Evolutionary conservation across 2,888 invertebrate species (phyloP), one percentile per base, ranked within the genome.

Genomic region (Druceiella hillmani): DNA sequence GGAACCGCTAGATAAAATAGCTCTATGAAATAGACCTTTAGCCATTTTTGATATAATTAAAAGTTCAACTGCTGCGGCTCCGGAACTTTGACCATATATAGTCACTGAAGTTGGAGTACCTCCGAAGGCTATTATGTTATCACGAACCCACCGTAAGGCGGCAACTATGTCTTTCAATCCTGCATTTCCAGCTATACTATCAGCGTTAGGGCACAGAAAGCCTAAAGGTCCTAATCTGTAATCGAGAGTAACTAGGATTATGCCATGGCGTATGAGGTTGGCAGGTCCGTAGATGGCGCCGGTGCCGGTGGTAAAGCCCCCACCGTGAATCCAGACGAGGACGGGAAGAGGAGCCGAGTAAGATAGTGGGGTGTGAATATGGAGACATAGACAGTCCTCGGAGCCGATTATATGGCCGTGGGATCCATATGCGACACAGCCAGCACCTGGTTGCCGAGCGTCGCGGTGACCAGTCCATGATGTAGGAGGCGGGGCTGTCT

Each of bases 311-410:
- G 25, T 4, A 25, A 25, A 25, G 20, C 52, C 54, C 9, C 58
- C 57, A 4, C 62, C 63, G 4, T 57, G 52, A 4, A 67, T 53
- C 69, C 69, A 70, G 9, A 60, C 65, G 13, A 69, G 49, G 6
- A 68, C 64, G 0, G 69, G 63, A 57, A 60, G 58, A 3, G 47
- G 51, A 2, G 43, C 39, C 2, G 32, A 50, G 2, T 58, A 49
- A 37, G 72, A 57, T 17, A 60, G 58, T 3, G 82, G 81, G 3
- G 71, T 67, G 53, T 79, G 76, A 3, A 83, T 76, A 47, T 82
- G 83, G 35, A 84, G 57, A 45, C 75, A 75, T 1, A 83, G 62
- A 49, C 83, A 84, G 45, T 81, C 79, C 44, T 79, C 78, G 17
- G 28, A 32, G 27, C 67, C 55, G 33, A 58, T 54, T 9, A 64